These are phyloP conservation scores for Hormiphora californensis DNA, from an alignment of 37 sponge, comb jelly and placozoan species.

Conservation along the genomic window DNA sequence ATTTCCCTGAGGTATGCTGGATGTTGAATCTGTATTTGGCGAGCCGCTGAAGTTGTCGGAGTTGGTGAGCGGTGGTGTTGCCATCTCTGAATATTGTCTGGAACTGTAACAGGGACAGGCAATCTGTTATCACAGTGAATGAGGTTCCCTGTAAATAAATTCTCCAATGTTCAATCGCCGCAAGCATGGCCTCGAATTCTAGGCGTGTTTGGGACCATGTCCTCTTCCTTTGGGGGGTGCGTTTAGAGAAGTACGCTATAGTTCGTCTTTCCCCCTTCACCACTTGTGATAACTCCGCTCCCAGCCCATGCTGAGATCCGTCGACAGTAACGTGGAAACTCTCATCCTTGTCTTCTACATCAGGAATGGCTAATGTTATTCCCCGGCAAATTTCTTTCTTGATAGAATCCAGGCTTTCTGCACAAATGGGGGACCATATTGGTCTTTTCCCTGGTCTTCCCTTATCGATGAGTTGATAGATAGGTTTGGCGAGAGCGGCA, in stretches of 20 bases:
- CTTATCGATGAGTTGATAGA: slow-evolving; percentile 27
- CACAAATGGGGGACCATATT: neutral
- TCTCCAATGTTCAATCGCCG: neutral
- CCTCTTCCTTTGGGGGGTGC: neutral
- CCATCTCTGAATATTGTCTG: neutral
- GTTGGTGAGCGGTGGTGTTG: neutral
- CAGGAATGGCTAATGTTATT: neutral
- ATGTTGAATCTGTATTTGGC: neutral
- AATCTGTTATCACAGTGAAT: slow-evolving; percentile 1
- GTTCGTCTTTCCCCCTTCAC: neutral
- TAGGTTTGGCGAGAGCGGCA: slow-evolving; percentile 2
- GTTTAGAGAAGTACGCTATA: slow-evolving; percentile 14
- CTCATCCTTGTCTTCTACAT: neutral
- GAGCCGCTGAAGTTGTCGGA: neutral
- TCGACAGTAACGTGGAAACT: slow-evolving; percentile 10
- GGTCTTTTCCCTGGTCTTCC: too few species aligned
- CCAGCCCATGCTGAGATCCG: neutral
- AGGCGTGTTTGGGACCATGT: neutral
- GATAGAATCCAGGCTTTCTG: neutral
- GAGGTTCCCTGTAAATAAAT: slow-evolving; percentile 1
- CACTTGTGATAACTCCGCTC: neutral
- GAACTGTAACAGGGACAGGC: neutral
- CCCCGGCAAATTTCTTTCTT: neutral
- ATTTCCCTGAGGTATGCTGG: slow-evolving; percentile 1
- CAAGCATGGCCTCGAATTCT: neutral